These are phyloP conservation scores for Phocides pigmalion DNA, from an alignment of 1,140 invertebrate species.

Conservation along the genomic window DNA sequence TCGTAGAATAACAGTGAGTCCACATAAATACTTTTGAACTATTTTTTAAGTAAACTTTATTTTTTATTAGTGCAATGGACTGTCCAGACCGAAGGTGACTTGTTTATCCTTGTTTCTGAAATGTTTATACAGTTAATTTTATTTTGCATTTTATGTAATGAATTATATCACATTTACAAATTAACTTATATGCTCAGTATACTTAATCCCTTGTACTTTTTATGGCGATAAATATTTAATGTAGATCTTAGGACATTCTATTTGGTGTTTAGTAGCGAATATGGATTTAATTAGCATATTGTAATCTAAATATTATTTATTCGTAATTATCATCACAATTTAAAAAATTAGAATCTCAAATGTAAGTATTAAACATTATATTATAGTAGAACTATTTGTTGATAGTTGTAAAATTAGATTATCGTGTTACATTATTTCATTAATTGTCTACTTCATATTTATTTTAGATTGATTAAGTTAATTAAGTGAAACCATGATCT, in stretches of 20 bases:
- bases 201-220: not conserved
- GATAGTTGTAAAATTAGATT: not conserved
- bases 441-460: not conserved
- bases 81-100: too few relatives aligned
- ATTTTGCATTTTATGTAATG: not conserved
- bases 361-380: not conserved
- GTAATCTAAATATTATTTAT: not conserved
- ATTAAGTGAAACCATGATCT: not conserved
- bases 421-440: not conserved
- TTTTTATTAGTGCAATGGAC: too few relatives aligned
- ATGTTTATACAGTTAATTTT: too few relatives aligned
- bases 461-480: not conserved
- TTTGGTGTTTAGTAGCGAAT: not conserved
- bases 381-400: not conserved
- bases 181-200: too few relatives aligned
- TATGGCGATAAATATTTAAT: not conserved
- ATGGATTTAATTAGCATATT: conserved; percentile 4
- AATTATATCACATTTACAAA: not conserved
- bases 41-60: too few relatives aligned
- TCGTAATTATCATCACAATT: not conserved
- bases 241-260: not conserved
- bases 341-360: not conserved
- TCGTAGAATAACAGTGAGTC: too few relatives aligned
- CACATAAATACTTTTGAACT: too few relatives aligned
- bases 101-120: too few relatives aligned